A percentile compares a stretch with the other conserved stretches of the same genome.
These are phyloP conservation scores for Spisula subtruncata DNA, from an alignment of 2,888 invertebrate species.

Conservation along the genomic window DNA sequence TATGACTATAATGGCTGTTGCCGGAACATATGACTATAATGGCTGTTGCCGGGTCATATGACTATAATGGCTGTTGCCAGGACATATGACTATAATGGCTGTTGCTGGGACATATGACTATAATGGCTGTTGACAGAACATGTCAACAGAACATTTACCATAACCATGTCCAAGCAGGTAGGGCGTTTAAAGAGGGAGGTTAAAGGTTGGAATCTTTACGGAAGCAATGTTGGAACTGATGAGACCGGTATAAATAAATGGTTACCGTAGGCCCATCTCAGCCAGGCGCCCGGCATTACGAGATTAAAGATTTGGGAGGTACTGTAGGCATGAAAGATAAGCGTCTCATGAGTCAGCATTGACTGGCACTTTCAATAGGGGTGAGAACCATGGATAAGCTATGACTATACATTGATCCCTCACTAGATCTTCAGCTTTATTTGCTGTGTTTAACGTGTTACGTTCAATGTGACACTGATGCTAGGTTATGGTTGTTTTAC, in stretches of 20 bases:
- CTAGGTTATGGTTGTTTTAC: not conserved
- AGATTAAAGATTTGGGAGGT: too few species aligned
- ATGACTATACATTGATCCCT: not conserved
- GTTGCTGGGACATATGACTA: not conserved
- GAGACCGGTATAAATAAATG: too few species aligned
- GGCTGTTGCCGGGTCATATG: not conserved
- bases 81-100: not conserved
- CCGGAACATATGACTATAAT: not conserved
- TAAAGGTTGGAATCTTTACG: too few species aligned
- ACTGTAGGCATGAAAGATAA: too few species aligned
- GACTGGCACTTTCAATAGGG: not conserved
- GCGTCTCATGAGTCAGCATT: too few species aligned
- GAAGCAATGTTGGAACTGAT: too few species aligned
- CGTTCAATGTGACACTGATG: not conserved
- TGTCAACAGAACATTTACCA: too few species aligned
- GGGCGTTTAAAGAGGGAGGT: too few species aligned
- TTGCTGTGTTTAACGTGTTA: not conserved
- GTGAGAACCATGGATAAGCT: not conserved
- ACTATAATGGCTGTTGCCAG: not conserved
- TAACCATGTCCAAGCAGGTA: too few species aligned
- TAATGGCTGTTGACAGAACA: not conserved
- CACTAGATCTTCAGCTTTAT: not conserved
- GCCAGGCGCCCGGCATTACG: too few species aligned
- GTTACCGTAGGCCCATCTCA: too few species aligned
- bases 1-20: not conserved